Evolutionary conservation across 1,140 invertebrate genomes (phyloP).

Genomic region (Cotesia vestalis): DNA sequence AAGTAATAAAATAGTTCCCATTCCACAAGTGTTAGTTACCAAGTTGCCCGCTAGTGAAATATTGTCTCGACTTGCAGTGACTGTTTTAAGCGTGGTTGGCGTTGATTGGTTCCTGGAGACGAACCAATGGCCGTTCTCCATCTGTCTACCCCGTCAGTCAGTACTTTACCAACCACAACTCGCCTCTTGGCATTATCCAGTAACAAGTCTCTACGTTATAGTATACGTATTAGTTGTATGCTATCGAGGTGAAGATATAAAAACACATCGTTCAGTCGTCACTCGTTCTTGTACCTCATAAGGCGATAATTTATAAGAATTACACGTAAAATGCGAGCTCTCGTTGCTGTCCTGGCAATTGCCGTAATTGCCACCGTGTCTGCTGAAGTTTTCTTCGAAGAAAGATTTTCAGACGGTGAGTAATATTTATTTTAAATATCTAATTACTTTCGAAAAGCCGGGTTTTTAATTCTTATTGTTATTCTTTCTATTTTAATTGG

Average conservation of each 20-base stretch:
- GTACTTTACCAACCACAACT: constrained; percentile 44
- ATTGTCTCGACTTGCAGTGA: background rate
- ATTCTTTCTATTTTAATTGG: constrained; percentile 1
- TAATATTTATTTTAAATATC: constrained; percentile 36
- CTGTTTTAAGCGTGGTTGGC: constrained; percentile 62
- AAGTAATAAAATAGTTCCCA: background rate
- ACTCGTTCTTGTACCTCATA: constrained; percentile 25
- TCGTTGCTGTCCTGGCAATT: constrained; percentile 65
- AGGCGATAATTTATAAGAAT: constrained; percentile 46
- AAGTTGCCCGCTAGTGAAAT: constrained; percentile 13
- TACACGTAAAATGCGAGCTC: constrained; percentile 60
- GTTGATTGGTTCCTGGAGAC: constrained; percentile 60
- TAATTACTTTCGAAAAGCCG: constrained; percentile 14
- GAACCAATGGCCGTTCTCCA: constrained; percentile 68
- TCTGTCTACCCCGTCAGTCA: constrained; percentile 67
- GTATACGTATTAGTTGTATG: constrained; percentile 51
- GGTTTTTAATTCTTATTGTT: constrained; percentile 3
- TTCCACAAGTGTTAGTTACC: background rate
- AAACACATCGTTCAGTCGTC: constrained; percentile 1
- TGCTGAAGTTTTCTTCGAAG: constrained; percentile 74
- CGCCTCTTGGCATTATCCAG: constrained; percentile 50
- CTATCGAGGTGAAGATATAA: constrained; percentile 39
- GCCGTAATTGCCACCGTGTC: constrained; percentile 61
- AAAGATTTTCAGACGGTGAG: constrained; percentile 81
- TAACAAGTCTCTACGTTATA: constrained; percentile 42